Conservation (phyloP, 2,113 vertebrate genomes). For the Mormyrus lacerda region DNA sequence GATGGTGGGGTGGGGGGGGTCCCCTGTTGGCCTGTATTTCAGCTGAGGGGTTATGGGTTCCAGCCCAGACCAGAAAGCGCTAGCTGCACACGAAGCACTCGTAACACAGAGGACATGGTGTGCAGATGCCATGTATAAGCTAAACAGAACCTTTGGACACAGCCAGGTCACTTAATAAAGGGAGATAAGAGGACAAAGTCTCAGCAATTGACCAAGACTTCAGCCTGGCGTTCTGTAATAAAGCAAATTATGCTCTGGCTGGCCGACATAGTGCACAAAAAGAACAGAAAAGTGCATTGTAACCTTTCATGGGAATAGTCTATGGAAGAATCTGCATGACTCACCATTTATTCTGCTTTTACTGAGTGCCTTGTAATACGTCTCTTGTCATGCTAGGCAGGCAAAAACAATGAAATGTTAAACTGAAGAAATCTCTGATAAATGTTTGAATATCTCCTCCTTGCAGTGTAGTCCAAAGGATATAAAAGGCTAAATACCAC, state of each 20-base stretch:
- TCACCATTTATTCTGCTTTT: background rate
- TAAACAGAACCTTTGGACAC: slow-evolving; percentile 55
- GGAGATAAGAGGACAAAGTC: slow-evolving; percentile 53
- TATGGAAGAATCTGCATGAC: background rate
- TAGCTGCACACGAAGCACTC: background rate
- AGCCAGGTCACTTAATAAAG: slow-evolving; percentile 45
- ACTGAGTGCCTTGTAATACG: background rate
- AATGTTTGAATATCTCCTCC: background rate
- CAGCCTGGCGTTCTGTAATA: background rate
- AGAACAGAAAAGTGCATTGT: background rate
- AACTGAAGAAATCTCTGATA: background rate
- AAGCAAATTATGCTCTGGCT: background rate
- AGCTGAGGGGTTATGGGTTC: slow-evolving; percentile 11
- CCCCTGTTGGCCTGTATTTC: background rate
- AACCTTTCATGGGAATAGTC: too few species aligned
- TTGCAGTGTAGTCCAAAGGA: background rate
- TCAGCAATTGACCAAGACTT: background rate
- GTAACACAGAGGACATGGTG: slow-evolving; percentile 33
- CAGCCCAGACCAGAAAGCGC: background rate
- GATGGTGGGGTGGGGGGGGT: background rate
- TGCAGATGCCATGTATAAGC: slow-evolving; percentile 37
- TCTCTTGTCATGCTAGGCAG: background rate
- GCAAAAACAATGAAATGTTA: background rate
- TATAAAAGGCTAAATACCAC: background rate
- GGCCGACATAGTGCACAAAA: background rate